Percentiles rank a stretch among this genome's conserved stretches.
Conservation (phyloP, 1,140 invertebrate species). For the Trichomalopsis sarcophagae region DNA sequence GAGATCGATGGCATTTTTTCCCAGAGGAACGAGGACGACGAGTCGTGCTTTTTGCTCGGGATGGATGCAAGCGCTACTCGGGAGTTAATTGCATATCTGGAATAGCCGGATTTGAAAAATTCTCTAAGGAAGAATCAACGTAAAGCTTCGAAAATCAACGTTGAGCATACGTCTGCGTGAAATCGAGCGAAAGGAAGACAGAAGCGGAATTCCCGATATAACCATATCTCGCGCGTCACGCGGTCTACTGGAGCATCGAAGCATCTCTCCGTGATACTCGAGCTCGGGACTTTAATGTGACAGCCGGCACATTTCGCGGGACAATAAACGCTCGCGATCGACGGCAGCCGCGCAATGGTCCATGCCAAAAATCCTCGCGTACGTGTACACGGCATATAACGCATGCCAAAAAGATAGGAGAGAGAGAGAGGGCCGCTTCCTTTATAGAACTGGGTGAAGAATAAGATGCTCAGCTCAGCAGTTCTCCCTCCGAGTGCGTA, state of each 20-base stretch:
- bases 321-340: constrained; percentile 60
- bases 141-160: neutral
- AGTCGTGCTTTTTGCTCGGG: neutral
- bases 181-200: constrained; percentile 51
- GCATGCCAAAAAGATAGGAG: neutral
- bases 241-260: constrained; percentile 62
- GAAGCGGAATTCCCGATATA: neutral
- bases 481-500: constrained; percentile 68
- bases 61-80: neutral
- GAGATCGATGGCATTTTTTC: constrained; percentile 16
- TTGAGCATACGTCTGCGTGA: constrained; percentile 32
- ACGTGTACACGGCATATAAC: neutral
- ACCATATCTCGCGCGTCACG: constrained; percentile 58
- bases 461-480: constrained; percentile 62
- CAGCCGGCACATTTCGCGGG: constrained; percentile 68
- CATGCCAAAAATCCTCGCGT: neutral
- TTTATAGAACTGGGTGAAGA: constrained; percentile 68
- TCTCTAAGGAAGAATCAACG: too few species aligned
- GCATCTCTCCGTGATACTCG: constrained; percentile 64
- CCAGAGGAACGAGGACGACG: too few species aligned
- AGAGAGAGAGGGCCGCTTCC: neutral
- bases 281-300: constrained; percentile 67
- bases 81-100: neutral
- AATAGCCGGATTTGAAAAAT: too few species aligned
- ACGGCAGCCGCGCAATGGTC: constrained; percentile 20